Evolutionary conservation across 1,140 invertebrate genomes (phyloP).

Genomic region (Drusus annulatus): DNA sequence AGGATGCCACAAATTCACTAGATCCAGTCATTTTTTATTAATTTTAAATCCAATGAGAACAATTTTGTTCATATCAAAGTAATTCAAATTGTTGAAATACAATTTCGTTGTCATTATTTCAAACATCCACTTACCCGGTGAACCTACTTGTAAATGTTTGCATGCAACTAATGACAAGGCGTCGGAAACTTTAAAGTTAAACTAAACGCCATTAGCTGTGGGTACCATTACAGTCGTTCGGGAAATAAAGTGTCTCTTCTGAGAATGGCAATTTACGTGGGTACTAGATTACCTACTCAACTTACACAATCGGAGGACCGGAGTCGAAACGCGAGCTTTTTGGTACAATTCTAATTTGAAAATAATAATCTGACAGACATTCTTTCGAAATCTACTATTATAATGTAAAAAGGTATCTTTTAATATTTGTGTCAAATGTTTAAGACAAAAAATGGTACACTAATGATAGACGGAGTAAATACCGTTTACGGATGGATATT

Average conservation of each 20-base stretch:
- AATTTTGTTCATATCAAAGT: no score
- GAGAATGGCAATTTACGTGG: conserved; percentile 53
- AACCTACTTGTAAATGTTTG: no score
- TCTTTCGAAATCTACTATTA: conserved; percentile 1
- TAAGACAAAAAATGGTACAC: background rate
- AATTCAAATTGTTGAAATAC: no score
- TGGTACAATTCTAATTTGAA: conserved; percentile 46
- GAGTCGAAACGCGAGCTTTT: conserved; percentile 9
- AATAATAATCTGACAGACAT: conserved; percentile 40
- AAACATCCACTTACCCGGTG: background rate
- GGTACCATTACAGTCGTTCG: no score
- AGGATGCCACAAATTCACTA: no score
- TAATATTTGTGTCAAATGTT: no score
- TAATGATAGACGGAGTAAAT: background rate
- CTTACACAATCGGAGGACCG: conserved; percentile 26
- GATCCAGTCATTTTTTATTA: no score
- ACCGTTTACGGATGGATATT: background rate
- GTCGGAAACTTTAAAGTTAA: background rate
- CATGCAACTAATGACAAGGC: conserved; percentile 48
- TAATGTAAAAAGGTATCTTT: background rate
- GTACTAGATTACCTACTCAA: conserved; percentile 1
- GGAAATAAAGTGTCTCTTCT: conserved; percentile 53
- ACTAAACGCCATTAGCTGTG: background rate
- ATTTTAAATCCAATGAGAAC: no score
- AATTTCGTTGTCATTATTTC: no score